A percentile compares a stretch with the other conserved stretches of the same genome.
phyloP scores from a whole-genome alignment of 2,888 invertebrate species.

The Hypena proboscidalis region DNA sequence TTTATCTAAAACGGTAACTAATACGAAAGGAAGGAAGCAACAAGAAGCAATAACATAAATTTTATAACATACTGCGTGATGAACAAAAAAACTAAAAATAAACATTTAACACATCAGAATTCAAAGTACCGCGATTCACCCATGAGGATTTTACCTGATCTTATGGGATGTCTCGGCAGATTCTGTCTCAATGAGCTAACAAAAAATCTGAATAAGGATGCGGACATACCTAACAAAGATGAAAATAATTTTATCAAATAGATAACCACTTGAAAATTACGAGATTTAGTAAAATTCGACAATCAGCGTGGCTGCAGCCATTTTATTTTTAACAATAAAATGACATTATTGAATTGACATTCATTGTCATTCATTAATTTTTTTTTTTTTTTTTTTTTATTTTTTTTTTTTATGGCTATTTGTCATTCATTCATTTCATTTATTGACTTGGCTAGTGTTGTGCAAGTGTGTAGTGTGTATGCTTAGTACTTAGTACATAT shows the following conservation, averaged over 20 bases:
- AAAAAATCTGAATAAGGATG: slow-evolving; percentile 67
- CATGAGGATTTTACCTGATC: slow-evolving; percentile 63
- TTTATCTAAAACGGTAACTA: too few species aligned
- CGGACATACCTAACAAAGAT: slow-evolving; percentile 74
- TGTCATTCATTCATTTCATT: too few species aligned
- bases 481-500: too few species aligned
- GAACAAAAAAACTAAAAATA: neutral
- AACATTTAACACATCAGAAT: neutral
- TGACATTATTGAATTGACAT: too few species aligned
- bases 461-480: too few species aligned
- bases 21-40: too few species aligned
- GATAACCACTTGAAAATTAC: slow-evolving; percentile 5
- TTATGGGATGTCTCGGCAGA: slow-evolving; percentile 61
- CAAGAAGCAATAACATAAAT: neutral
- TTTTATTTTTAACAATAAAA: too few species aligned
- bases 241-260: slow-evolving; percentile 7
- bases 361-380: too few species aligned
- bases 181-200: slow-evolving; percentile 63
- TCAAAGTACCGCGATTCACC: slow-evolving; percentile 17
- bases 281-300: neutral
- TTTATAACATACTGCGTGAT: neutral
- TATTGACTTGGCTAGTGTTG: too few species aligned
- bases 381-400: too few species aligned
- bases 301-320: too few species aligned
- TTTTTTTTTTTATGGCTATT: too few species aligned